Conservation (phyloP, 2,888 invertebrate species). For the Hydrotaea cyrtoneurina region DNA sequence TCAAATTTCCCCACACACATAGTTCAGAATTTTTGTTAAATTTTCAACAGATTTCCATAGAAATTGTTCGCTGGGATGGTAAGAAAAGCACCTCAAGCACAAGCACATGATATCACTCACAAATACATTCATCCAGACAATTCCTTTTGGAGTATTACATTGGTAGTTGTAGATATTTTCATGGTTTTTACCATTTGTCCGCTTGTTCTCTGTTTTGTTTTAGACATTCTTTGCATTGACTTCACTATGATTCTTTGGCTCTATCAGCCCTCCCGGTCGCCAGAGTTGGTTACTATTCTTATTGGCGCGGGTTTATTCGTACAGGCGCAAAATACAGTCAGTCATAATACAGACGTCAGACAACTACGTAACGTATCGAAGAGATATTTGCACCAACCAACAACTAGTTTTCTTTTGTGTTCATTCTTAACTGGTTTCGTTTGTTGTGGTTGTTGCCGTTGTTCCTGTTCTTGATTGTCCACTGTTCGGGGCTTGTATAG, state of each 20-base stretch:
- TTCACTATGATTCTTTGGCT: not conserved
- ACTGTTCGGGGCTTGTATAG: not conserved
- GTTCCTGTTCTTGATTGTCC: slow-evolving; percentile 2
- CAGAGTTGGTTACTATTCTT: not conserved
- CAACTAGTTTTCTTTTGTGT: slow-evolving; percentile 52
- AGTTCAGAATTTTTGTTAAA: too few relatives aligned
- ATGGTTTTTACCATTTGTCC: slow-evolving; percentile 20
- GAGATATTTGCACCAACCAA: slow-evolving; percentile 56
- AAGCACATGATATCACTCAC: not conserved
- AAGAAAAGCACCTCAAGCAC: not conserved
- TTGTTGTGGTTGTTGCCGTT: not conserved
- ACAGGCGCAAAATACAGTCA: not conserved
- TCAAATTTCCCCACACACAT: too few relatives aligned
- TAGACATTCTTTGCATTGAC: not conserved
- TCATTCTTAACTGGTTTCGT: slow-evolving; percentile 50
- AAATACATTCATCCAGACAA: not conserved
- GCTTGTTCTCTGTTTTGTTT: slow-evolving; percentile 19
- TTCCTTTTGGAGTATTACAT: slow-evolving; percentile 12
- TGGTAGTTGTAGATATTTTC: slow-evolving; percentile 18
- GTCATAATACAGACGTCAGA: not conserved
- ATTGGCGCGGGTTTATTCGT: slow-evolving; percentile 17
- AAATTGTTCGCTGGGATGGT: not conserved
- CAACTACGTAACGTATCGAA: slow-evolving; percentile 3
- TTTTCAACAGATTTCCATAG: too few relatives aligned
- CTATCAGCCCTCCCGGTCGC: not conserved